Percentiles rank a stretch among this genome's conserved stretches.
These are phyloP conservation scores for Felis chaus DNA, from an alignment of 2,113 vertebrate species.

Conservation along the genomic window DNA sequence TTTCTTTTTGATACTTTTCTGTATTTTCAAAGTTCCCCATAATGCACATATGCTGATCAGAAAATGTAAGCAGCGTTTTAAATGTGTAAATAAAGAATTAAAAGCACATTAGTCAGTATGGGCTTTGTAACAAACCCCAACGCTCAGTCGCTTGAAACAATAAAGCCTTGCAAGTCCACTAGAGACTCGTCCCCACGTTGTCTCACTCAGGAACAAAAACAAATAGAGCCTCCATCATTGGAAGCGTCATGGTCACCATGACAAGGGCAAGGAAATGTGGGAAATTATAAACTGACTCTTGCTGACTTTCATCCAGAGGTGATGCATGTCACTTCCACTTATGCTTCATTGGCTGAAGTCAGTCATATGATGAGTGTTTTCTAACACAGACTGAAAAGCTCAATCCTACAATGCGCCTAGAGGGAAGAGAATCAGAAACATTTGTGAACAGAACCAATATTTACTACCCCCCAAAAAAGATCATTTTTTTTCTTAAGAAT, in stretches of 20 bases:
- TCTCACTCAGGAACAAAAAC: background rate
- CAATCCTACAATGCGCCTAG: background rate
- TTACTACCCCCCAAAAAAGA: background rate
- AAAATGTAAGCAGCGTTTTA: background rate
- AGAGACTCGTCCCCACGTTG: background rate
- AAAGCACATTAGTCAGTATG: background rate
- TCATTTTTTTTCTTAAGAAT: background rate
- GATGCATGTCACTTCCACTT: background rate
- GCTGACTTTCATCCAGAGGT: background rate
- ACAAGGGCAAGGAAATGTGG: background rate
- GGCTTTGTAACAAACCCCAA: background rate
- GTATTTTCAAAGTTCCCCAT: slow-evolving; percentile 12
- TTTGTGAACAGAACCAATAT: background rate
- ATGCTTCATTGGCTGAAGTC: background rate
- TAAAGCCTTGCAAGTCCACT: background rate
- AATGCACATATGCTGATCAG: background rate
- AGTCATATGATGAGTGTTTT: background rate
- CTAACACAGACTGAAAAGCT: background rate
- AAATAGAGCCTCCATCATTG: background rate
- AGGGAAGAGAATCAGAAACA: background rate
- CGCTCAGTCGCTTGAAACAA: background rate
- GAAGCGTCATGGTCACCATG: background rate
- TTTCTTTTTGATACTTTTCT: background rate
- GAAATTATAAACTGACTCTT: background rate
- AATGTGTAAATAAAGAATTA: background rate